Evolutionary conservation across 2,113 vertebrate species (phyloP), one percentile per base, ranked within the genome.

Genomic region (Rhynchomys soricoides): DNA sequence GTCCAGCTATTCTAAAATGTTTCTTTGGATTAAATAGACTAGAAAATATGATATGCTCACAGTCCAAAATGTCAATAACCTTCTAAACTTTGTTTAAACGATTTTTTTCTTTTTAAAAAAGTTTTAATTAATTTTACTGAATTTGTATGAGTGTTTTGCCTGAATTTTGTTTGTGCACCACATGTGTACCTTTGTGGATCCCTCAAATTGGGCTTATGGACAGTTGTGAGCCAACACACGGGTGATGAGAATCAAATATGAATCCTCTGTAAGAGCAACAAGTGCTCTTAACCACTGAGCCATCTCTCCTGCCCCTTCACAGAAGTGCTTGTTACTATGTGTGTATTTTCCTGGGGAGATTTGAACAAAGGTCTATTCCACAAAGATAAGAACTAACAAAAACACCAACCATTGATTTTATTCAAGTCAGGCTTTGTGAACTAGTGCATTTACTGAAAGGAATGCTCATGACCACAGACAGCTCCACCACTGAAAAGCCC

Each of bases 21-120:
- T 88, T 93, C 64, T n/a, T 70, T 83, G 62, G n/a, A 52, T 89
- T 89, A 71, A 74, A 34, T 90, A 75, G 24, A 34, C 16, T n/a
- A 37, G 15, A 79, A 40, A 82, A 50, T 79, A 8, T 9, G 87
- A 6, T 91, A 31, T 78, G 22, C 12, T 52, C 75, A 29, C n/a
- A 50, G 22, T 29, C 21, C 1, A 22, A 59, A 73, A 57, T 70
- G 43, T 73, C 50, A 64, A 77, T 21, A 93, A 55, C 29, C 15
- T 70, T 37, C 3, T 70, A 43, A 83, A 40, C 10, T 59, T 82
- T n/a, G n/a, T 82, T 57, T 16, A 29, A 83, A 31, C n/a, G 45
- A 45, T 19, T 62, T 31, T 64, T 62, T 85, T 43, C 24, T 43
- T 45, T 26, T 43, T 62, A 11, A 29, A 64, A 62, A 16, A 85